phyloP scores from a whole-genome alignment of 2,888 invertebrate species.

The Mystacides longicornis region DNA sequence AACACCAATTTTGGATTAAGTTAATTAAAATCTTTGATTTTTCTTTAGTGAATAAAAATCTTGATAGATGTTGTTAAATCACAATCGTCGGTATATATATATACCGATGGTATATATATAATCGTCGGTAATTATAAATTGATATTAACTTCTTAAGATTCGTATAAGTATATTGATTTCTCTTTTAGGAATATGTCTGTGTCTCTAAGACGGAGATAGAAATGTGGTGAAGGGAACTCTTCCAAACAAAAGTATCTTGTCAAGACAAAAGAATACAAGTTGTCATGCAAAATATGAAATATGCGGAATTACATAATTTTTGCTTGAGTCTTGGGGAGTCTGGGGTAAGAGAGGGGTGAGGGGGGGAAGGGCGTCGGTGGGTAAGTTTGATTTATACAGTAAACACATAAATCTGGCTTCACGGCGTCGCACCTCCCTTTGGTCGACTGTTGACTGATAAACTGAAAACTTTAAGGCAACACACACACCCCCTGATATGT shows the following conservation, averaged over 20 bases:
- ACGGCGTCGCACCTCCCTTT: conserved; percentile 18
- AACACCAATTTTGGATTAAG: too few species aligned
- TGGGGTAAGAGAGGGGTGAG: conserved; percentile 7
- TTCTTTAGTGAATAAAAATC: too few species aligned
- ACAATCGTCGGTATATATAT: too few species aligned
- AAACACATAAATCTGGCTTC: conserved; percentile 51
- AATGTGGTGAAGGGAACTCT: too few species aligned
- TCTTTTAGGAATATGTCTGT: too few species aligned
- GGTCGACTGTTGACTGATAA: conserved; percentile 18
- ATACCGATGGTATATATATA: too few species aligned
- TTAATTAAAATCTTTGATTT: too few species aligned
- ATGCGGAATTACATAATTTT: conserved; percentile 26
- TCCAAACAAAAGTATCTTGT: conserved; percentile 25
- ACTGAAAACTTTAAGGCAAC: conserved; percentile 15
- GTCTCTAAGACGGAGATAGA: too few species aligned
- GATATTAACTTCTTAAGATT: too few species aligned
- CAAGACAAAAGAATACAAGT: conserved; percentile 26
- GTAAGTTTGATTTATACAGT: conserved; percentile 46
- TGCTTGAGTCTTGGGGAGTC: conserved; percentile 17
- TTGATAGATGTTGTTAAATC: too few species aligned
- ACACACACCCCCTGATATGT: neutral
- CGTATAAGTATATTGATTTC: too few species aligned
- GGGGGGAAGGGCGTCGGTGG: conserved; percentile 8
- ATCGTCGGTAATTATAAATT: too few species aligned
- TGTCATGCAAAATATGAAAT: conserved; percentile 26